Base-by-base conservation (phyloP, 1,140 invertebrate species). In the Hypothenemus hampei region DNA sequence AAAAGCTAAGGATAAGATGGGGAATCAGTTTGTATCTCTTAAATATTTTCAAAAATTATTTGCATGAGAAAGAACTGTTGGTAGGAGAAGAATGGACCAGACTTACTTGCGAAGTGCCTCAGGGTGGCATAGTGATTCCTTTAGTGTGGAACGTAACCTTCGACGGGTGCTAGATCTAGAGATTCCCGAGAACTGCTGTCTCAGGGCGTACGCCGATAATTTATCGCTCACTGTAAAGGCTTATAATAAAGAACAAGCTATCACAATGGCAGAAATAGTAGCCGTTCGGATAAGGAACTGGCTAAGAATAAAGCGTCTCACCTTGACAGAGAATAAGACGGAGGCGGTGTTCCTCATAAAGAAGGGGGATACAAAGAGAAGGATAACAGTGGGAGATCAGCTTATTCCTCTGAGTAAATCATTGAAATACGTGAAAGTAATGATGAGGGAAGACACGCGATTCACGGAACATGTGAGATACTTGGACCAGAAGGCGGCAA, bases 61-160 rank as follows among this genome's bases (percentile, higher is more conserved):
- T 29, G 24, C 6, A 29, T 5, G 24, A 29, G 6, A 29, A 11
- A 29, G 5, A 29, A 5, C 5, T 29, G 11, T 7, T 29, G 5
- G 11, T 11, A 19, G 7, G 6, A 15, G n/a, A 15, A 6, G 36
- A 13, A 13, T 13, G 18, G 36, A 7, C 7, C 6, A 15, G 13
- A 19, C 5, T 13, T 6, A 39, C n/a, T 7, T 44, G 41, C 11
- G 71, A 73, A 0, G 73, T 74, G 21, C 73, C 74, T 0, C 73
- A 76, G 54, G 73, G 73, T 0, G 75, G 72, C 0, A 65, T 74
- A 1, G 41, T 73, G 0, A 72, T 72, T 0, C 70, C 73, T 0
- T 35, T 58, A 0, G 43, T 72, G 0, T 75, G 73, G 70, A 74
- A 74, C 36, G 7, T 73, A 0, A 49, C 72, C 0, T 66, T 75